Evolutionary conservation across 2,113 vertebrate species (phyloP), one percentile per base, ranked within the genome.

Genomic region (Pungitius pungitius): DNA sequence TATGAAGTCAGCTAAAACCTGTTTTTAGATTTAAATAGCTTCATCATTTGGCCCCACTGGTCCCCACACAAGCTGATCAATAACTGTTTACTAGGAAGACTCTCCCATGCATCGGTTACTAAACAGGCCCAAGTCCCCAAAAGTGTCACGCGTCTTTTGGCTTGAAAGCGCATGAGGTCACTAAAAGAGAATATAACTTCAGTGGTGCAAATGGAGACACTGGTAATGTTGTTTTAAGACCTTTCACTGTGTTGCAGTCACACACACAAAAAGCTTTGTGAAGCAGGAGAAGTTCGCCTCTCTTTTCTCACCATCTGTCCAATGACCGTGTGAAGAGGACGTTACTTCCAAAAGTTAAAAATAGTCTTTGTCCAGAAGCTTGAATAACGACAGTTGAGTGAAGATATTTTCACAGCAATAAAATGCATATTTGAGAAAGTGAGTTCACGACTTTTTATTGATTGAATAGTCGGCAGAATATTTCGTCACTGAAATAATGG

Each of bases 1-100:
- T 62, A 73, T 69, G 74, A 72, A 78, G 75, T 78, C 86, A 78
- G 43, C 68, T 42, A 59, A 77, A 64, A 78, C 55, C 43, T 37
- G 55, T 69, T 82, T 66, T 35, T 42, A 57, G 27, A 72, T 66
- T 66, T 56, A 80, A 75, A 68, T 43, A 33, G 22, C 33, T 77
- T 62, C 56, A 78, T 59, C 58, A 14, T 71, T 77, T 7, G 66
- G 63, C 73, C 60, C 65, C 33, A 24, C 45, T 35, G 40, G 56
- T 68, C 45, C 63, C n/a, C n/a, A n/a, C n/a, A 68, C 62, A 24
- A 62, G 3, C 15, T 52, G 37, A 69, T 66, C 8, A 4, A 39
- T 27, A 3, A 58, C n/a, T 30, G 57, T 56, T 78, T 68, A 64
- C 63, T 55, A 3, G 40, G n/a, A 27, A 20, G 55, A 75, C 61